Conservation (phyloP, 2,113 vertebrate species). For the Podarcis cretensis region DNA sequence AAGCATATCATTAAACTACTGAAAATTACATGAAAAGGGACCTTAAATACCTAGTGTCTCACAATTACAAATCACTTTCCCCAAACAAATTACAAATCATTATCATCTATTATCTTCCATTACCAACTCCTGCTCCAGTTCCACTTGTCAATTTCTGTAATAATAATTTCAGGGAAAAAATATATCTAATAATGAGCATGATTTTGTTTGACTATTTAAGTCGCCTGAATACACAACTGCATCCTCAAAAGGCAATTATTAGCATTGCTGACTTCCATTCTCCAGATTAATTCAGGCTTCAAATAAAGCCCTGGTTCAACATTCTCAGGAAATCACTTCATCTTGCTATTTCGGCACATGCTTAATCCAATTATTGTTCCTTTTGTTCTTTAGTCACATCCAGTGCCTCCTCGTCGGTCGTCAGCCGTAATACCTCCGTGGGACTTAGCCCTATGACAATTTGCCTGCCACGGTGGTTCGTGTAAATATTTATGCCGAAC, state of each 20-base stretch:
- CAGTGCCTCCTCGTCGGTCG: neutral
- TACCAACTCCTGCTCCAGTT: neutral
- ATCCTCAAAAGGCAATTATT: neutral
- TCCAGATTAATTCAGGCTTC: neutral
- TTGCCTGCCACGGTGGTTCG: neutral
- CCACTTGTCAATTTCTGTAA: neutral
- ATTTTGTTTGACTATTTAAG: constrained; percentile 24
- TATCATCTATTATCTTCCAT: constrained; percentile 2
- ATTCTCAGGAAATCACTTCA: constrained; percentile 16
- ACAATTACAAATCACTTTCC: neutral
- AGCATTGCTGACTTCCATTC: neutral
- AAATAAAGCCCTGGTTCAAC: neutral
- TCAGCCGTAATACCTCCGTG: neutral
- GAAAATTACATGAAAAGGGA: neutral
- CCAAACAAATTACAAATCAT: constrained; percentile 23
- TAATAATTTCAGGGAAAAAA: neutral
- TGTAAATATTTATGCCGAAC: constrained; percentile 4
- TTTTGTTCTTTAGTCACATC: constrained; percentile 1
- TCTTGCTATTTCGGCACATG: neutral
- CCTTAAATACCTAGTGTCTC: neutral
- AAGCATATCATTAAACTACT: constrained; percentile 26
- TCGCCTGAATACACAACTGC: neutral
- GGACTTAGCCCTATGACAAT: constrained; percentile 23
- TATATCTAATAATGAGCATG: neutral
- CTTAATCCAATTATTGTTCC: constrained; percentile 1